A percentile compares a stretch with the other conserved stretches of the same genome.
phyloP scores from a whole-genome alignment of 2,888 invertebrate genomes.

The Gastracanthus pulcherrimus region DNA sequence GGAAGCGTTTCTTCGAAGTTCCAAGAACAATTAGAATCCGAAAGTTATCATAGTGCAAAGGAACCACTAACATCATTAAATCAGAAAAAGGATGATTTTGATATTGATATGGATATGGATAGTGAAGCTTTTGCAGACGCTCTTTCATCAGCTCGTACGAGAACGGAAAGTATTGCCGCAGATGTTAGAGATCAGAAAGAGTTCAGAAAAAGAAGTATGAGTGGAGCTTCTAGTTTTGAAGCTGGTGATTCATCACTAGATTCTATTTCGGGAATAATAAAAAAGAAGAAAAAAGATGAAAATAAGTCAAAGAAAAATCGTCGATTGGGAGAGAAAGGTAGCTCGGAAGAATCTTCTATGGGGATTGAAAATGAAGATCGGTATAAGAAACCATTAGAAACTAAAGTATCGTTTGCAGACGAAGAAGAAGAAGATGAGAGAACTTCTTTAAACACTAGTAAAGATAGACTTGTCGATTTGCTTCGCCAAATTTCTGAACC shows the following conservation, averaged over 20 bases:
- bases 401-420: conserved; percentile 45
- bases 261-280: conserved; percentile 63
- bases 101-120: conserved; percentile 63
- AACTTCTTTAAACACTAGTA: conserved; percentile 63
- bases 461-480: conserved; percentile 66
- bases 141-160: conserved; percentile 65
- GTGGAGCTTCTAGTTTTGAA: conserved; percentile 71
- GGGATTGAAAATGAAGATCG: not conserved
- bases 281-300: conserved; percentile 66
- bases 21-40: conserved; percentile 69
- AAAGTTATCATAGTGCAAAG: conserved; percentile 74
- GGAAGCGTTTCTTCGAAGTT: conserved; percentile 78
- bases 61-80: conserved; percentile 64
- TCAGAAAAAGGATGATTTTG: conserved; percentile 64
- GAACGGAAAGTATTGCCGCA: conserved; percentile 47
- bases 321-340: conserved; percentile 63
- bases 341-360: conserved; percentile 66
- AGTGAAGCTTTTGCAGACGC: conserved; percentile 75
- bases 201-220: conserved; percentile 62
- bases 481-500: conserved; percentile 66
- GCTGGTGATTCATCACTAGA: conserved; percentile 76
- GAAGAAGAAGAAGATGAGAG: conserved; percentile 62
- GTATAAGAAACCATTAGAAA: conserved; percentile 52
- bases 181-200: conserved; percentile 57
- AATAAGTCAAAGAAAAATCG: conserved; percentile 70